A percentile compares a stretch with the other conserved stretches of the same genome.
These are phyloP conservation scores for Aradus depressus DNA, from an alignment of 2,888 invertebrate genomes.

Conservation along the genomic window DNA sequence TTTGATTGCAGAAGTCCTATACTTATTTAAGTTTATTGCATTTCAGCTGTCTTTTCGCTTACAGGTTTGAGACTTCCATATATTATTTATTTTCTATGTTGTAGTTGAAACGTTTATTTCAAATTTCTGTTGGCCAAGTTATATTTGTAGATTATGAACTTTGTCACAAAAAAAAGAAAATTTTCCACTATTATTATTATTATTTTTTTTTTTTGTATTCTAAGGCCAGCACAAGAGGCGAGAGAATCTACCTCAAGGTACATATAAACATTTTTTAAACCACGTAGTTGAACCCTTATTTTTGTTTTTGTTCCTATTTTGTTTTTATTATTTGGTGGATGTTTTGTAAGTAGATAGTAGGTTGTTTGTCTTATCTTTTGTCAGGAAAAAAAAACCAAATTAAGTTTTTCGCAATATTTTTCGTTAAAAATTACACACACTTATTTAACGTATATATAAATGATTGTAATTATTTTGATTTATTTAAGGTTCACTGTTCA, in stretches of 20 bases:
- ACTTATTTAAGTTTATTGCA: too few species aligned
- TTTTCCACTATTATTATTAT: neutral
- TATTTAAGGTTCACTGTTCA: too few species aligned
- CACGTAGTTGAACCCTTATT: too few species aligned
- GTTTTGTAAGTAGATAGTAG: neutral
- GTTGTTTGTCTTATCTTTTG: neutral
- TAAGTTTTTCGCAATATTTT: neutral
- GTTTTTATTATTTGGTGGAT: neutral
- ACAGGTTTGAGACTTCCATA: too few species aligned
- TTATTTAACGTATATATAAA: neutral
- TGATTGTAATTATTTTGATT: neutral
- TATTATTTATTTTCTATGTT: neutral
- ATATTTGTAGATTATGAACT: neutral
- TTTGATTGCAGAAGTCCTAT: too few species aligned
- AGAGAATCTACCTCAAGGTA: conserved; percentile 27
- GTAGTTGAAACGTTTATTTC: neutral
- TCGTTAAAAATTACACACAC: neutral
- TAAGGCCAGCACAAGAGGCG: conserved; percentile 31
- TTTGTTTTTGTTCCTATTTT: too few species aligned
- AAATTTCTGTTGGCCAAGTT: neutral
- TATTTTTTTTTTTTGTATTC: conserved; percentile 22
- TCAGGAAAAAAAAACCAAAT: neutral
- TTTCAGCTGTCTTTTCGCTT: too few species aligned
- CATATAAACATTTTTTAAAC: too few species aligned
- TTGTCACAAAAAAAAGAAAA: neutral